These are phyloP conservation scores for Daktulosphaira vitifoliae DNA, from an alignment of 1,140 invertebrate species.

Conservation along the genomic window DNA sequence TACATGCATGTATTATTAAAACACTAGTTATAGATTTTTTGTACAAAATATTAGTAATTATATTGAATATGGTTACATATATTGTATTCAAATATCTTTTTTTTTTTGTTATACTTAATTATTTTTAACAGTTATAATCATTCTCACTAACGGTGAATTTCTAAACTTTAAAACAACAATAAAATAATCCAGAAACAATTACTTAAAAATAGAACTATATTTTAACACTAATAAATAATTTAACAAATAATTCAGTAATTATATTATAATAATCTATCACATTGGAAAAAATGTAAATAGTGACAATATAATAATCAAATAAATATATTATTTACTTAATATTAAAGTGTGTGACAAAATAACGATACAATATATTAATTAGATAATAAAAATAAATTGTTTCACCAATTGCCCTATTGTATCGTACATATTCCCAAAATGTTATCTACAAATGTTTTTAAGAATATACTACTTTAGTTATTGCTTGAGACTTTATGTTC, in stretches of 20 bases:
- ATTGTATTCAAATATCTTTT: slow-evolving; percentile 5
- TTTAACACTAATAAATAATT: slow-evolving; percentile 18
- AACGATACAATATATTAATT: no score
- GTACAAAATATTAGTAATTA: no score
- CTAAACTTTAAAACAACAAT: slow-evolving; percentile 8
- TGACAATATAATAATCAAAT: slow-evolving; percentile 16
- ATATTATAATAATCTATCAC: slow-evolving; percentile 26
- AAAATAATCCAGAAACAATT: slow-evolving; percentile 4
- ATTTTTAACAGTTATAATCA: neutral
- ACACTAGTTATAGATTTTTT: no score
- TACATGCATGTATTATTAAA: neutral
- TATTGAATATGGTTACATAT: neutral
- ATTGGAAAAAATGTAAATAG: slow-evolving; percentile 18
- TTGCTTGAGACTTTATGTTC: slow-evolving; percentile 25
- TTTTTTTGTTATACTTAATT: no score
- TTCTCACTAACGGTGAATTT: slow-evolving; percentile 12
- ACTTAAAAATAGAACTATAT: slow-evolving; percentile 16
- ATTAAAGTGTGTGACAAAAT: no score
- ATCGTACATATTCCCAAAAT: slow-evolving; percentile 15
- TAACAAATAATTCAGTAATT: slow-evolving; percentile 23
- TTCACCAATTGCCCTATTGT: neutral
- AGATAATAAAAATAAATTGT: no score
- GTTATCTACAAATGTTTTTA: neutral
- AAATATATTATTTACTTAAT: no score
- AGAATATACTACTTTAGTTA: slow-evolving; percentile 7